Evolutionary conservation across 1,140 invertebrate species (phyloP).

Genomic region (Ostrea denselamellosa): DNA sequence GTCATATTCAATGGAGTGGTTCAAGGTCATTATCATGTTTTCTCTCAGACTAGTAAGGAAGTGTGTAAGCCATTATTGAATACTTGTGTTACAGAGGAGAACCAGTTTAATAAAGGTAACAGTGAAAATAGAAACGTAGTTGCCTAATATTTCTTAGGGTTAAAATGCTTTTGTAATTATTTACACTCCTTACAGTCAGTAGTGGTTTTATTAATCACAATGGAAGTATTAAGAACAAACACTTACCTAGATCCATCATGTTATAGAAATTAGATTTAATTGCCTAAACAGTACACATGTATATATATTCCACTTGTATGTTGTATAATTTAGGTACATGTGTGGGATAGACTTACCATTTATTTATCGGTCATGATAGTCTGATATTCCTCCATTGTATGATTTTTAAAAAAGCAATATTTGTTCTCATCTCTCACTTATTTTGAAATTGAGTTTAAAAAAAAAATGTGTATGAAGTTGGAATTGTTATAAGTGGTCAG

Average conservation of each 20-base stretch:
- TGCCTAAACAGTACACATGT: not conserved
- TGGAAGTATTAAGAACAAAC: not conserved
- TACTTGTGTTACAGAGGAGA: not conserved
- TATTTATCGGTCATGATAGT: not conserved
- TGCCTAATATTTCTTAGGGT: not conserved
- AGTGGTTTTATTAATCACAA: not conserved
- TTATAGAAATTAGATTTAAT: not conserved
- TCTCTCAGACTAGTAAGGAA: not conserved
- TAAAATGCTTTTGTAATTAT: no score
- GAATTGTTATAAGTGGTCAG: no score
- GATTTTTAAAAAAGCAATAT: no score
- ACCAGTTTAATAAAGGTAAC: conserved; percentile 27
- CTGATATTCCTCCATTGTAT: not conserved
- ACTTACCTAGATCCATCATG: not conserved
- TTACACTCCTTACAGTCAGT: not conserved
- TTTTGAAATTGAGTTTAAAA: no score
- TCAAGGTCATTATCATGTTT: not conserved
- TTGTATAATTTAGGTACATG: not conserved
- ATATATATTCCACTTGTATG: conserved; percentile 8
- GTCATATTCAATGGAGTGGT: not conserved
- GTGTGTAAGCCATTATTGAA: not conserved
- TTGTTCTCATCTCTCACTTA: no score
- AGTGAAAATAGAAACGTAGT: not conserved
- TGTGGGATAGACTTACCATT: not conserved
- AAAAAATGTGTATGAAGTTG: no score